These are phyloP conservation scores for Mellivora capensis DNA, from an alignment of 2,113 vertebrate species.

Conservation along the genomic window DNA sequence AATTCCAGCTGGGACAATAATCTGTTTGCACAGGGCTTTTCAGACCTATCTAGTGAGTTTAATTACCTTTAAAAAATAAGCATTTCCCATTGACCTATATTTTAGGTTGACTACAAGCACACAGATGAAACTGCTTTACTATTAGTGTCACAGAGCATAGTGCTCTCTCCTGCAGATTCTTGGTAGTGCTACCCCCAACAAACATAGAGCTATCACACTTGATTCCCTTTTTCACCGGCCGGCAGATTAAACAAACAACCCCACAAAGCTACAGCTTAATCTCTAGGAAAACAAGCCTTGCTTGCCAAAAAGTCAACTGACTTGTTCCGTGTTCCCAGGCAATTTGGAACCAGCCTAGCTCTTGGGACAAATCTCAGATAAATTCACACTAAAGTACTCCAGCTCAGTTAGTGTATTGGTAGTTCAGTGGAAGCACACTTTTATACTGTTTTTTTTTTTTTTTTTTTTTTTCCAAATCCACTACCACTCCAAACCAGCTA, in stretches of 20 bases:
- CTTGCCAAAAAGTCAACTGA: constrained; percentile 1
- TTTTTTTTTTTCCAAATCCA: not conserved
- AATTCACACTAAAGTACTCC: not conserved
- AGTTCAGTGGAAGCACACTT: constrained; percentile 32
- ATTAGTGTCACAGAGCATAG: not conserved
- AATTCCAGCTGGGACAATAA: not conserved
- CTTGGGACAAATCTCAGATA: not conserved
- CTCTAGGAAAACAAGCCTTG: constrained; percentile 1
- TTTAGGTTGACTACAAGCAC: not conserved
- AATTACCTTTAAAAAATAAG: not conserved
- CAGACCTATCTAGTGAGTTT: constrained; percentile 7
- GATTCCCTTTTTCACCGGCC: not conserved
- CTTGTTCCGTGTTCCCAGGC: constrained; percentile 10
- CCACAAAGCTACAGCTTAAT: not conserved
- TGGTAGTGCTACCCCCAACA: not conserved
- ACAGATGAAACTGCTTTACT: not conserved
- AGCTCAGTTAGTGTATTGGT: not conserved
- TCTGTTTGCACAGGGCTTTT: not conserved
- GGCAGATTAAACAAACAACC: not conserved
- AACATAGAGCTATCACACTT: not conserved
- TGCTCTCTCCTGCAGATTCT: not conserved
- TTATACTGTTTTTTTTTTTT: not conserved
- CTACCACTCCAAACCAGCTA: not conserved
- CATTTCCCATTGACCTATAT: not conserved
- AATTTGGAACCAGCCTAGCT: not conserved